These are phyloP conservation scores for Erythrocercus mccallii DNA, from an alignment of 2,113 vertebrate genomes.

Conservation along the genomic window DNA sequence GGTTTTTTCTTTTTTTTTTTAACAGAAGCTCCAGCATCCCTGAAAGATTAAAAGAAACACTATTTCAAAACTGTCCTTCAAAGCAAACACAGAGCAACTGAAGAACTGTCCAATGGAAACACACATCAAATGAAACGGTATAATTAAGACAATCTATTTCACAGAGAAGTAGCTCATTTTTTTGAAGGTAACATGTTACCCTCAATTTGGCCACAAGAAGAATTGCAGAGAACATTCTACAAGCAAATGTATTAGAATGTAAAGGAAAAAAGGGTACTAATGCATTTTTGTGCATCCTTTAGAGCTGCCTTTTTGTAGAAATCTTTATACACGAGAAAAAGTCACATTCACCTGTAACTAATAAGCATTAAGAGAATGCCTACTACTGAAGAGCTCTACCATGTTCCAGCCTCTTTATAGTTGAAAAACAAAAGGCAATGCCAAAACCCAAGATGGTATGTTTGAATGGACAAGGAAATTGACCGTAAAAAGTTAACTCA, in stretches of 20 bases:
- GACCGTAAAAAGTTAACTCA: not conserved
- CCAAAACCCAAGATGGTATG: not conserved
- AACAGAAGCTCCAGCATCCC: not conserved
- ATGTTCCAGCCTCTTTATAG: rapidly evolving
- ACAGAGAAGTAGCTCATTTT: not conserved
- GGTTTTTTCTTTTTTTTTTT: rapidly evolving
- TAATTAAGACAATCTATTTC: not conserved
- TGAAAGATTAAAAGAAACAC: not conserved
- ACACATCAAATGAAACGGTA: not conserved
- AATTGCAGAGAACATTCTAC: not conserved
- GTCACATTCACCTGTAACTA: not conserved
- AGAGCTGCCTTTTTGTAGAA: not conserved
- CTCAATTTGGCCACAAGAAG: not conserved
- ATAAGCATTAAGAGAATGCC: not conserved
- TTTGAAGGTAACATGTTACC: not conserved
- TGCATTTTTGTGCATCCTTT: not conserved
- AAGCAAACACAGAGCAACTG: not conserved
- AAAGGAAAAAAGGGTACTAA: not conserved
- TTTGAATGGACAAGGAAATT: not conserved
- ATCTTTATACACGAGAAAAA: not conserved
- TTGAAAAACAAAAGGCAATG: not conserved
- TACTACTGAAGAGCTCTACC: not conserved
- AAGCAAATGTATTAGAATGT: not conserved
- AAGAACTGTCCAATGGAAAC: not conserved
- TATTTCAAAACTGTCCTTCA: not conserved